Percentiles rank a stretch among this genome's conserved stretches.
Evolutionary conservation across 2,888 invertebrate species (phyloP).

Genomic region (Leptinotarsa juncta): DNA sequence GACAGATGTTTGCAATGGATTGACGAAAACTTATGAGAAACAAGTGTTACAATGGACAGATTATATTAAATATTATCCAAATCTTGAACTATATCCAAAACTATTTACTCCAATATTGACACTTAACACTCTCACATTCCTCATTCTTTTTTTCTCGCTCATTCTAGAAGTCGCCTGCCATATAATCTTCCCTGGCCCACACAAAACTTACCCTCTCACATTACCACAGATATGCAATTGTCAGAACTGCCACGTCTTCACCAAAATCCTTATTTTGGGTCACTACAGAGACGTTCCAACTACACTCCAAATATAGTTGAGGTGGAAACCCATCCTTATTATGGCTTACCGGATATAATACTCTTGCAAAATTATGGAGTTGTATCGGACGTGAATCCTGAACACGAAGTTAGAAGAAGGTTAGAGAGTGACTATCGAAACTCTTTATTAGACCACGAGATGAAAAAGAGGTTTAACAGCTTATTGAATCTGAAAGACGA

Average conservation of each 20-base stretch:
- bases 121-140: constrained; percentile 41
- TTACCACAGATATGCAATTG: constrained; percentile 53
- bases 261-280: constrained; percentile 51
- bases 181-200: constrained; percentile 62
- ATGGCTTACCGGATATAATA: constrained; percentile 53
- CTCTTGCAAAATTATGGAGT: constrained; percentile 55
- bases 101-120: constrained; percentile 23
- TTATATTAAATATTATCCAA: background rate
- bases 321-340: constrained; percentile 43
- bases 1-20: too few species aligned
- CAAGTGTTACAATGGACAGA: background rate
- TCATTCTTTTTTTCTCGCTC: constrained; percentile 49
- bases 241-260: constrained; percentile 54
- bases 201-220: constrained; percentile 54
- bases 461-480: constrained; percentile 58
- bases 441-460: constrained; percentile 52
- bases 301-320: constrained; percentile 40
- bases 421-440: constrained; percentile 52
- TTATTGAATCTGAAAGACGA: constrained; percentile 52
- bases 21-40: too few species aligned
- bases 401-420: constrained; percentile 35
- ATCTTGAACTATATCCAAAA: constrained; percentile 24
- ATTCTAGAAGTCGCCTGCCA: constrained; percentile 62
- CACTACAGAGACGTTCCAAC: constrained; percentile 45
- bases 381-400: constrained; percentile 43